Evolutionary conservation across 2,113 vertebrate genomes (phyloP), one percentile per base, ranked within the genome.

Genomic region (Tragelaphus imberbis): DNA sequence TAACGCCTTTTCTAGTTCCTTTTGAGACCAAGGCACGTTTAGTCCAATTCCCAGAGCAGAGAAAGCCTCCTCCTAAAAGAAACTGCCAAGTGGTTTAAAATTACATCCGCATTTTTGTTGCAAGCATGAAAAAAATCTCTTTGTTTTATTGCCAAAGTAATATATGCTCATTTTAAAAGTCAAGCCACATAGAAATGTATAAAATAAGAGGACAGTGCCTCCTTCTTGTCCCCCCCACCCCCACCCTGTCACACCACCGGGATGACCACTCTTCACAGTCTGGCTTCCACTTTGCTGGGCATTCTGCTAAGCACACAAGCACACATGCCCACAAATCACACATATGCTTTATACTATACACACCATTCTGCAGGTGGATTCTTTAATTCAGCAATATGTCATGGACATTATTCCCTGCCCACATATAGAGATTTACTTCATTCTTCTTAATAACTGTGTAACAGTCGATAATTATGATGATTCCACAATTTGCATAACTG

Each of bases 1-100:
- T 88, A 93, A 86, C 53, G 95, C n/a, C 77, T 81, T 88, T 88
- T 75, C 96, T 30, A 8, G 36, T 49, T 77, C 81, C 82, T 93
- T 71, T 56, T 33, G 75, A 92, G 85, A 65, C 81, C 16, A 10
- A 94, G 59, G 49, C 91, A 61, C 82, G 6, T 27, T 19, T 40
- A 65, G 55, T 55, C 30, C 77, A 40, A 65, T 53, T 61, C 93
- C 96, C 96, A 63, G 90, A 58, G 68, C 6, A n/a, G 36, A 13
- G 49, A 13, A 40, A 23, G 27, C 90, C 51, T 81, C 49, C 36
- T 95, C 10, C 93, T 28, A 3, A 55, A 51, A 58, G 65, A 27
- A 15, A 61, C 63, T 27, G 88, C 88, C 40, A 7, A 30, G 5
- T 4, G 94, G 65, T 21, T 88, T 53, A 28, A 77, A 91, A 28